These are phyloP conservation scores for Mirza zaza DNA, from an alignment of 2,113 vertebrate genomes.

Conservation along the genomic window DNA sequence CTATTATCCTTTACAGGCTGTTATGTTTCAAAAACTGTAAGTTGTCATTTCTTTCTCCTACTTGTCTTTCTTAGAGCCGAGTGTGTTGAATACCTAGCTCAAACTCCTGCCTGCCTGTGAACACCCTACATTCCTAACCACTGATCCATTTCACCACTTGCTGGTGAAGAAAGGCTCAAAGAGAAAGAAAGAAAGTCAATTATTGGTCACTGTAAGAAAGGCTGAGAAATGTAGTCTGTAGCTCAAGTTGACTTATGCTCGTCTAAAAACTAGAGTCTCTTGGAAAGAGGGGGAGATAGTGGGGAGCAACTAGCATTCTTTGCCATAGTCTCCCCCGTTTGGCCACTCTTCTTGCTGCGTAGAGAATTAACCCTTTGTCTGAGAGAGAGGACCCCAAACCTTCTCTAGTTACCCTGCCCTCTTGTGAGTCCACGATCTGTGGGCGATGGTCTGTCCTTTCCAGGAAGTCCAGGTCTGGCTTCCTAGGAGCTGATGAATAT, in stretches of 20 bases:
- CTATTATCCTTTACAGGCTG: neutral
- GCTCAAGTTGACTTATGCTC: neutral
- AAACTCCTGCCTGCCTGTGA: neutral
- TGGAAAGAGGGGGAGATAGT: neutral
- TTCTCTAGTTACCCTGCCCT: neutral
- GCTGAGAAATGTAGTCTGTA: neutral
- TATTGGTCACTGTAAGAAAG: neutral
- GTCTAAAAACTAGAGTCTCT: neutral
- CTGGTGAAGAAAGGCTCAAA: neutral
- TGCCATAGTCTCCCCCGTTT: neutral
- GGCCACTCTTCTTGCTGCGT: neutral
- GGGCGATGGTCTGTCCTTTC: neutral
- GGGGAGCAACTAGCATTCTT: neutral
- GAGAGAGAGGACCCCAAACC: neutral
- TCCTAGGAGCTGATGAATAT: neutral
- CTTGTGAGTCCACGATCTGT: too few species aligned
- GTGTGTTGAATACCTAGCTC: neutral
- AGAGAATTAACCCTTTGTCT: neutral
- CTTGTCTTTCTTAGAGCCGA: neutral
- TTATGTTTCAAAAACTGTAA: neutral
- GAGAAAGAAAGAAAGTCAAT: neutral
- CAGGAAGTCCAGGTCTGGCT: neutral
- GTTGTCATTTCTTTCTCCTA: neutral
- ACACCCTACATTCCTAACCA: neutral
- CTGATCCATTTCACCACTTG: neutral